These are phyloP conservation scores for Taxidea taxus DNA, from an alignment of 2,113 vertebrate genomes.

Conservation along the genomic window DNA sequence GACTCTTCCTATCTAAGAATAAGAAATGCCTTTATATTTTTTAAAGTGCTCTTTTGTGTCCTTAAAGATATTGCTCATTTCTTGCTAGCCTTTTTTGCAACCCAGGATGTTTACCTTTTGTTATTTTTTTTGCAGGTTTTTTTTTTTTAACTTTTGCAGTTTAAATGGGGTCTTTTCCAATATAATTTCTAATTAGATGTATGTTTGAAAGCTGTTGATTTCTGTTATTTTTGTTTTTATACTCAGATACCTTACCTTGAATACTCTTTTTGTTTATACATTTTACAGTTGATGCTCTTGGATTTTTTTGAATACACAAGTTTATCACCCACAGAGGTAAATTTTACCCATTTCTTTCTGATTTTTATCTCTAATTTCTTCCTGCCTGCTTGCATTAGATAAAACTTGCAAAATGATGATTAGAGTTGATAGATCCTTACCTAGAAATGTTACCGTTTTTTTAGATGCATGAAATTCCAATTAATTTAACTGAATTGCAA, in stretches of 20 bases:
- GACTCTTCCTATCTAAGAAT: background rate
- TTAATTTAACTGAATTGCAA: background rate
- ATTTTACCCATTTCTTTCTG: background rate
- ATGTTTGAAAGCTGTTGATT: background rate
- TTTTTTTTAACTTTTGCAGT: background rate
- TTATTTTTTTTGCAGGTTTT: background rate
- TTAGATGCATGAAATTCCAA: background rate
- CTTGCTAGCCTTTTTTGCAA: background rate
- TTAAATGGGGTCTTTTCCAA: background rate
- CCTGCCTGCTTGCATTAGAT: background rate
- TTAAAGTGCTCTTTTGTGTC: background rate
- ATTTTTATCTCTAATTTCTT: background rate
- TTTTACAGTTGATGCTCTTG: background rate
- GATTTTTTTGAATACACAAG: background rate
- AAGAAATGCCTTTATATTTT: background rate
- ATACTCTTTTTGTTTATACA: background rate
- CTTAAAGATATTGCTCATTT: background rate
- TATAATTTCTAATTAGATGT: background rate
- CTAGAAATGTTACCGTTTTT: background rate
- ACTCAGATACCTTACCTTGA: background rate
- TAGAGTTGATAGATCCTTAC: background rate
- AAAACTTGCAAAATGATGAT: conserved; percentile 15
- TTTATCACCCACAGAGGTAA: background rate
- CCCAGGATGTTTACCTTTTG: background rate
- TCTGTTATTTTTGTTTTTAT: background rate